phyloP scores from a whole-genome alignment of 2,113 vertebrate genomes.

The Machaerirhynchus nigripectus region DNA sequence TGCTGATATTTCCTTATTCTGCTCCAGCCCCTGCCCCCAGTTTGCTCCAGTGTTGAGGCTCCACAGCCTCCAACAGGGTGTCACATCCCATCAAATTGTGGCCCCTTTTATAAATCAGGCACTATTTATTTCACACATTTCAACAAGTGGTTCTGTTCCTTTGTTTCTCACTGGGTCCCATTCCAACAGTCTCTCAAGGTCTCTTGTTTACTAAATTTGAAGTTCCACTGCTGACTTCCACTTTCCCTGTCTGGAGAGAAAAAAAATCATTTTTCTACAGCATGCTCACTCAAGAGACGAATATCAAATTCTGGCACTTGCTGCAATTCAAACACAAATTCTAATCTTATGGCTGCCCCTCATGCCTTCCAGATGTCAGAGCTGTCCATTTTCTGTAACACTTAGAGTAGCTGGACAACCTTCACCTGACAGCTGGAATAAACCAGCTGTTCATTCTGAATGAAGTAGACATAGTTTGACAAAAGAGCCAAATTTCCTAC shows the following conservation, averaged over 20 bases:
- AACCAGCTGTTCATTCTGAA: neutral
- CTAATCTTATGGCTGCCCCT: neutral
- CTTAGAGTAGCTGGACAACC: neutral
- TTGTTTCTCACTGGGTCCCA: neutral
- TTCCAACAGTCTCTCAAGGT: neutral
- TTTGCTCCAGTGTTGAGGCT: neutral
- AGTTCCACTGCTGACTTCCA: neutral
- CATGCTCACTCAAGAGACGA: neutral
- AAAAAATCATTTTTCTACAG: neutral
- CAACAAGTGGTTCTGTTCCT: neutral
- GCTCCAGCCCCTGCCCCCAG: rapidly evolving
- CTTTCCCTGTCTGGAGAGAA: neutral
- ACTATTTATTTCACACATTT: neutral
- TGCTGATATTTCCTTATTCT: neutral
- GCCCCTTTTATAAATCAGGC: neutral
- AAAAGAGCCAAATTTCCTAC: neutral
- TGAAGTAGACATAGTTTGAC: neutral
- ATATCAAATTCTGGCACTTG: neutral
- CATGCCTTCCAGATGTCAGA: neutral
- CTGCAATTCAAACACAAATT: neutral
- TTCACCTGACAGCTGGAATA: neutral
- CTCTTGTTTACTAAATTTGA: neutral
- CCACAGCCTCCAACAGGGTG: neutral
- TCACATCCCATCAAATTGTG: neutral
- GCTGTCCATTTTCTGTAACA: neutral